Evolutionary conservation across 2,888 invertebrate species (phyloP).

Genomic region (Synergus gifuensis): DNA sequence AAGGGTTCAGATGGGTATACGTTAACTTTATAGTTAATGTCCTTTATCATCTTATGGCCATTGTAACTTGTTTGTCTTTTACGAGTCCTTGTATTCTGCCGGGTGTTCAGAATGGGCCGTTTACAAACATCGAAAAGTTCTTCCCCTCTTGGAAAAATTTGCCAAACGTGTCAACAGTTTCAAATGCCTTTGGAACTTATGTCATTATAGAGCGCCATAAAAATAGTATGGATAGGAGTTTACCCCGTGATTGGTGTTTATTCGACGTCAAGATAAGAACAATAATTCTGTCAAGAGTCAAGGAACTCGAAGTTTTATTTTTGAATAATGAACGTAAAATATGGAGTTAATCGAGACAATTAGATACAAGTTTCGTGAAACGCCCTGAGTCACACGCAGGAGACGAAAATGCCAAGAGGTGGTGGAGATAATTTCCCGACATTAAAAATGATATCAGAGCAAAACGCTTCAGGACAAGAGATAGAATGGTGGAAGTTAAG

Average conservation of each 20-base stretch:
- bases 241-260: background rate
- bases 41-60: constrained; percentile 4
- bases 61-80: constrained; percentile 19
- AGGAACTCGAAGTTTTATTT: constrained; percentile 9
- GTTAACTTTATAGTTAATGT: background rate
- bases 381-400: constrained; percentile 28
- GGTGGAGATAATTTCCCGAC: constrained; percentile 73
- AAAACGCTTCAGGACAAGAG: constrained; percentile 69
- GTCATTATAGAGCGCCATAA: constrained; percentile 26
- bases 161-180: constrained; percentile 38
- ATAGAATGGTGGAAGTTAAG: constrained; percentile 63
- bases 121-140: constrained; percentile 30
- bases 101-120: constrained; percentile 30
- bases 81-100: constrained; percentile 27
- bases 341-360: constrained; percentile 30
- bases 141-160: constrained; percentile 37
- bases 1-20: background rate
- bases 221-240: constrained; percentile 10
- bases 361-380: constrained; percentile 37
- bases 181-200: constrained; percentile 30
- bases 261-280: background rate
- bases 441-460: constrained; percentile 76
- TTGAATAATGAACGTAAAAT: constrained; percentile 7
- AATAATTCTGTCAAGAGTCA: background rate
- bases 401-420: constrained; percentile 50